Conservation (phyloP, 2,888 invertebrate genomes). For the Tenthredo scrophulariae region DNA sequence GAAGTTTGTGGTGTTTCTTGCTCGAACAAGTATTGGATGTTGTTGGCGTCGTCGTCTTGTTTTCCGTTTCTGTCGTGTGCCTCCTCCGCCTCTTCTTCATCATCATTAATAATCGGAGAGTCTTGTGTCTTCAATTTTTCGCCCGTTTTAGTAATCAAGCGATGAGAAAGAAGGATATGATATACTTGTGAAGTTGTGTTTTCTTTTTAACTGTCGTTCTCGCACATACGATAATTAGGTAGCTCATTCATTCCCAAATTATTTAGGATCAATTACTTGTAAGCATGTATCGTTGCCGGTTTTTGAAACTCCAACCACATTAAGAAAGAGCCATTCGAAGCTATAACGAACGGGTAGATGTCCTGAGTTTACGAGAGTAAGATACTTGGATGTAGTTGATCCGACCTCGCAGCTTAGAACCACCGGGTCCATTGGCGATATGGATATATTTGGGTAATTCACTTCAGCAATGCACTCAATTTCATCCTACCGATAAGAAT, state of each 20-base stretch:
- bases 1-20: not conserved
- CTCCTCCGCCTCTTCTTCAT: not conserved
- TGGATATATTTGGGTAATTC: conserved; percentile 84
- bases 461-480: conserved; percentile 83
- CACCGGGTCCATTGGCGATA: conserved; percentile 79
- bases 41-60: not conserved
- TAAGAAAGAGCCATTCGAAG: conserved; percentile 71
- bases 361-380: conserved; percentile 80
- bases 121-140: not conserved
- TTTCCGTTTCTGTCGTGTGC: not conserved
- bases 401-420: conserved; percentile 83
- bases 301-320: not conserved
- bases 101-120: not conserved
- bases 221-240: not conserved
- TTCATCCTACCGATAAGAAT: conserved; percentile 80
- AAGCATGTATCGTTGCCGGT: not conserved
- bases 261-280: not conserved
- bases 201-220: not conserved
- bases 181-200: not conserved
- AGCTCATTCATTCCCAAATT: not conserved
- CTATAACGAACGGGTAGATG: conserved; percentile 79
- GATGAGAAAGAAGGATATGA: not conserved
- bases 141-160: not conserved
- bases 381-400: conserved; percentile 76
- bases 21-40: not conserved